Evolutionary conservation across 2,797 vertebrate genomes (phyloP).

Genomic region (Lophius americanus): DNA sequence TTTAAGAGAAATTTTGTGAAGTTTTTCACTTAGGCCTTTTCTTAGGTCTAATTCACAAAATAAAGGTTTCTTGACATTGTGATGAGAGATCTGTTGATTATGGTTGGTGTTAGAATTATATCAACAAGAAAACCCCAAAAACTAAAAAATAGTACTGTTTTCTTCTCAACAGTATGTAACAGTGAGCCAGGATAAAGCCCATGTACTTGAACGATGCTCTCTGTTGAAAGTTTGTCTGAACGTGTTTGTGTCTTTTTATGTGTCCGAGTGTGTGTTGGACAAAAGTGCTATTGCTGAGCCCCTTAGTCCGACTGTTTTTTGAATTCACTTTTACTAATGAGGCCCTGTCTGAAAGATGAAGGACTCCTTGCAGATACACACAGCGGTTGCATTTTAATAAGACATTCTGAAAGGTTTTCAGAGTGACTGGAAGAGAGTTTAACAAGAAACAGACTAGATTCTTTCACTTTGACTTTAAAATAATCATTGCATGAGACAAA

Average conservation of each 20-base stretch:
- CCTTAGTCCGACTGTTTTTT: slow-evolving; percentile 50
- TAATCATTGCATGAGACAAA: slow-evolving; percentile 36
- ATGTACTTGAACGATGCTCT: slow-evolving; percentile 80
- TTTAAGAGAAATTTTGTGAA: slow-evolving; percentile 44
- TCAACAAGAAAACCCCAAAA: slow-evolving; percentile 61
- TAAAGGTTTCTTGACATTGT: slow-evolving; percentile 68
- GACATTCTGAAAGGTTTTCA: slow-evolving; percentile 34
- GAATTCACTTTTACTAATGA: slow-evolving; percentile 41
- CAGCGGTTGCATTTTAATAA: slow-evolving; percentile 41
- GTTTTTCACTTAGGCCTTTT: slow-evolving; percentile 68
- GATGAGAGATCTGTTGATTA: slow-evolving; percentile 66
- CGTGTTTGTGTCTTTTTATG: slow-evolving; percentile 41
- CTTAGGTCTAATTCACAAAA: slow-evolving; percentile 67
- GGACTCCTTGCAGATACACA: slow-evolving; percentile 29
- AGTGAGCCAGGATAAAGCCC: slow-evolving; percentile 78
- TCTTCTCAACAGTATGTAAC: slow-evolving; percentile 76
- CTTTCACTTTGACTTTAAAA: slow-evolving; percentile 20
- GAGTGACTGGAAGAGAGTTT: slow-evolving; percentile 41
- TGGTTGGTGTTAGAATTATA: slow-evolving; percentile 71
- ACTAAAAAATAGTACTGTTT: slow-evolving; percentile 68
- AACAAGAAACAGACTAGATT: slow-evolving; percentile 40
- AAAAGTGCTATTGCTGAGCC: slow-evolving; percentile 78
- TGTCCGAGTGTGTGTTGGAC: slow-evolving; percentile 62
- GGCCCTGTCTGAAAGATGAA: slow-evolving; percentile 29
- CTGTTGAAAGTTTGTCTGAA: slow-evolving; percentile 66